Evolutionary conservation across 2,888 invertebrate genomes (phyloP), one percentile per base, ranked within the genome.

Genomic region (Horisme vitalbata): DNA sequence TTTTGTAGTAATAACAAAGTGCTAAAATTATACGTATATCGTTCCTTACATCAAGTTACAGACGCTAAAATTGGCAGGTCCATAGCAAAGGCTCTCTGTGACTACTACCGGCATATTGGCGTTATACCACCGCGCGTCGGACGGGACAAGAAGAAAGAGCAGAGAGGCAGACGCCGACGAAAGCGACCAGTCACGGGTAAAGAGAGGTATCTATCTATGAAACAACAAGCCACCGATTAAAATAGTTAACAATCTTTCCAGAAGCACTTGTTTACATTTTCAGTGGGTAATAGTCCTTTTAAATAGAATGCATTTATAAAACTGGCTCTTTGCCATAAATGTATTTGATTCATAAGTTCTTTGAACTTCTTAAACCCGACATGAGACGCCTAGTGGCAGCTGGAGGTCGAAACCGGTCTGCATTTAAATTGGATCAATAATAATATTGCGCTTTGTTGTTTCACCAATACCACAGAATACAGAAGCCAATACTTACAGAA

Each of bases 71-170:
- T 86, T 65, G 84, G 85, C 4, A 68, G 80, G 50, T 84, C 91
- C 56, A 66, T 91, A 68, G 91, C 81, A 58, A 91, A 91, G 77
- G 86, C 90, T 49, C 76, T 91, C 55, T 91, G 91, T 62, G 91
- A 91, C 72, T 91, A 91, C 73, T 91, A 91, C 71, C 82, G 91
- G 47, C 91, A 91, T 65, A 79, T 91, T 57, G 87, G 90, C 47
- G 86, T 91, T 59, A 88, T 91, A 59, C 90, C 91, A 38, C 90
- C 90, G 50, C 85, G 82, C 5, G 59, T 75, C 7, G 71, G 82
- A 26, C 65, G 70, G 23, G 65, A 54, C 46, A 86, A 86, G 63
- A 85, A 83, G 57, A 79, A 78, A 47, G 82, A 83, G 8, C 58
- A 64, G 1, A 66, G 85, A 6, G 73, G 83, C 8, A 65, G 85